Evolutionary conservation across 2,888 invertebrate genomes (phyloP).

Genomic region (Lithophane ornitopus): DNA sequence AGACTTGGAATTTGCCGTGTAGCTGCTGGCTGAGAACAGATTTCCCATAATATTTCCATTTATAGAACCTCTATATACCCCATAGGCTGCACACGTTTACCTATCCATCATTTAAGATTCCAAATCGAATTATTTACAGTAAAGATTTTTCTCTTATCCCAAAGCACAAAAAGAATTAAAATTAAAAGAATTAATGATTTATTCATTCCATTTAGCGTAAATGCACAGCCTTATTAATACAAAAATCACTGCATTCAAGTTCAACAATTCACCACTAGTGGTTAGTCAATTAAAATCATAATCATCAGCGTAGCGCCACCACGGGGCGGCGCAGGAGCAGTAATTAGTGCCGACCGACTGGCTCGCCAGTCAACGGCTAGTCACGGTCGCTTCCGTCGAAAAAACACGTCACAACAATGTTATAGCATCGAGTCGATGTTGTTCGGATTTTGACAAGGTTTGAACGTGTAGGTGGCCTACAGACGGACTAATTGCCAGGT

Average conservation of each 20-base stretch:
- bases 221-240: constrained; percentile 30
- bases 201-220: constrained; percentile 5
- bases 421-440: constrained; percentile 52
- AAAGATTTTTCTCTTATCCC: not conserved
- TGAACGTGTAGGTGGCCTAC: constrained; percentile 44
- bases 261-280: constrained; percentile 55
- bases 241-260: constrained; percentile 53
- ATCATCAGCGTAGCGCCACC: constrained; percentile 66
- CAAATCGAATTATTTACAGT: not conserved
- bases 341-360: constrained; percentile 65
- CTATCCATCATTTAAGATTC: not conserved
- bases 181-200: not conserved
- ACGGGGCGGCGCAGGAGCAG: constrained; percentile 51
- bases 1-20: constrained; percentile 23
- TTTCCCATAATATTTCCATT: not conserved
- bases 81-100: not conserved
- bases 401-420: constrained; percentile 66
- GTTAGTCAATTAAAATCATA: constrained; percentile 66
- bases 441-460: constrained; percentile 43
- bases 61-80: not conserved
- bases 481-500: constrained; percentile 46
- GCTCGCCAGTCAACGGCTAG: constrained; percentile 58
- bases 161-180: no score
- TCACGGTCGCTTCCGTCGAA: constrained; percentile 66
- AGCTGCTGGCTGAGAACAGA: constrained; percentile 2